Base-by-base conservation (phyloP, 2,888 invertebrate species). In the Kuschelorhynchus macadamiae region DNA sequence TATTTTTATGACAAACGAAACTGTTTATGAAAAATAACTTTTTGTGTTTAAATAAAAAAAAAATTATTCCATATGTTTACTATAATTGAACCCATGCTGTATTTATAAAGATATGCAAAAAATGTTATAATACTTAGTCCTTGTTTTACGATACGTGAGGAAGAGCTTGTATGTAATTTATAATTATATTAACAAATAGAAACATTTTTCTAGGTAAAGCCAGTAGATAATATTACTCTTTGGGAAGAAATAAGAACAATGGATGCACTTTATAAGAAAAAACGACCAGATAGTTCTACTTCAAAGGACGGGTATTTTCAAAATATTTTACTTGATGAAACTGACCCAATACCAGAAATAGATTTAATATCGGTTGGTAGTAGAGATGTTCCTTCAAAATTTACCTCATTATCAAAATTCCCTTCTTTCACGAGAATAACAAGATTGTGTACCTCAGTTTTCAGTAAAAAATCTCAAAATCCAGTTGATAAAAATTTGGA, bases 221-320 rank as follows among this genome's bases (percentile, higher is more conserved):
- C 67, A 14, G 11, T 56, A 9, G 67, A 63, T 9, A 62, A 18
- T 32, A 42, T 62, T n/a, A 50, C 36, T 5, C 47, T 67, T 12
- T 67, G 50, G 46, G 67, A 67, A 39, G 62, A 67, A 52, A 62
- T 67, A 12, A 18, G 67, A 50, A 67, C 67, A 0, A 63, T 42
- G 39, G 67, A 67, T 17, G 67, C 62, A 2, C 5, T 67, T 7
- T 56, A 57, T 5, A 56, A 39, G 52, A 41, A 21, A 16, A 53
- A 33, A n/a, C 36, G 25, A 36, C 9, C 21, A 16, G 30, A 18
- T 0, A 63, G 56, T 36, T 49, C 67, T 1, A 57, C 49, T 46
- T 57, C 67, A 11, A 30, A 62, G n/a, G 67, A 67, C 11, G 63
- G 55, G 16, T 56, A 18, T 20, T 62, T 62, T 16, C 18, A 47